Base-by-base conservation (phyloP, 1,140 invertebrate species). In the Arctopsyche grandis region DNA sequence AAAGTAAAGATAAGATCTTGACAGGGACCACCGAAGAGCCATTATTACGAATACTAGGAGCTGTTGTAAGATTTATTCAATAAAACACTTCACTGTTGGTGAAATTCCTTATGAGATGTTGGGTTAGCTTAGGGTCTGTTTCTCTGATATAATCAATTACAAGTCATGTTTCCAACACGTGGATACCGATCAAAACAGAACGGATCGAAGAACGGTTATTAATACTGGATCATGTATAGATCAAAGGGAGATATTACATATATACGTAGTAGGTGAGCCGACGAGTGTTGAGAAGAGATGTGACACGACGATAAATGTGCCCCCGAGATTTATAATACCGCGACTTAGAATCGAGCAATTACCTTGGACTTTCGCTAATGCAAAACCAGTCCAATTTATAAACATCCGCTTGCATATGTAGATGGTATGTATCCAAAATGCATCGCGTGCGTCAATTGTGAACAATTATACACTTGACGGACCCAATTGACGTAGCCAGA, bases 1-100 rank as follows among this genome's bases (percentile, higher is more conserved):
- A 74, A 74, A 74, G 71, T 46, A 46, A 16, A 43, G 69, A 73
- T 73, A 73, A 73, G 38, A 73, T 74, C 71, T n/a, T 22, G 22
- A 19, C n/a, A 26, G 69, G 21, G 69, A 73, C 69, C 69, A 73
- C 69, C 69, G 44, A 73, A 73, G 69, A 29, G 38, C 69, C 69
- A 19, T 1, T n/a, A n/a, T n/a, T n/a, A n/a, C n/a, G n/a, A n/a
- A n/a, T n/a, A n/a, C n/a, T n/a, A n/a, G n/a, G n/a, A n/a, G n/a
- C n/a, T n/a, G n/a, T n/a, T n/a, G n/a, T n/a, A 16, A 19, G 5
- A 21, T 38, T 60, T 60, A 60, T 60, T 60, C 56, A 60, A 60
- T 38, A 38, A 38, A 38, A 38, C 29, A 38, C 29, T 4, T 38
- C n/a, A n/a, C 29, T 38, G 7, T 38, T 7, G 29, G 29, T 38